Evolutionary conservation across 1,140 invertebrate species (phyloP).

Genomic region (Lepidurus apus): DNA sequence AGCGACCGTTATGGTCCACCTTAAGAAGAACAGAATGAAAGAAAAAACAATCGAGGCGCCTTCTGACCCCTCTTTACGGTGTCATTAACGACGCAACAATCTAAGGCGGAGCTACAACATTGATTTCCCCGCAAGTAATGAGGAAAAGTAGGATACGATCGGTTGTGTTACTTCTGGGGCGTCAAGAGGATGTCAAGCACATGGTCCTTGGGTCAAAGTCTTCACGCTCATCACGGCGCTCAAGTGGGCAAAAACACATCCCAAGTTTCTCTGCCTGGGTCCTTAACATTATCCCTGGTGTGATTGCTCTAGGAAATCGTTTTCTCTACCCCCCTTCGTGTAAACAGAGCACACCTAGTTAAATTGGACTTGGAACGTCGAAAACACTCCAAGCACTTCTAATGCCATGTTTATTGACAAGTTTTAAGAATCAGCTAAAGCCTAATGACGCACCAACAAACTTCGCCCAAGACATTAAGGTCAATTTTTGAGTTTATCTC

Average conservation of each 20-base stretch:
- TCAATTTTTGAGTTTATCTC: too few relatives aligned
- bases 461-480: too few relatives aligned
- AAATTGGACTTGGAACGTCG: too few relatives aligned
- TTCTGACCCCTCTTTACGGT: not conserved
- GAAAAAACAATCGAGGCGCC: too few relatives aligned
- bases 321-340: not conserved
- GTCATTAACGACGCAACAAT: not conserved
- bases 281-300: not conserved
- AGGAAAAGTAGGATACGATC: slow-evolving; percentile 3
- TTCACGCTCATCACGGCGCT: not conserved
- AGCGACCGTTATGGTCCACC: too few relatives aligned
- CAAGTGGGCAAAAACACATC: slow-evolving; percentile 9
- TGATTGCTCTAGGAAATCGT: not conserved
- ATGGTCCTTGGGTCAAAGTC: not conserved
- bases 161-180: not conserved
- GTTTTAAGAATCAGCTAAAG: too few relatives aligned
- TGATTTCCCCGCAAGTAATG: not conserved
- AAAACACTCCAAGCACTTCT: too few relatives aligned
- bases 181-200: not conserved
- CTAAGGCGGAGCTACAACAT: not conserved
- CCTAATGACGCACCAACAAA: too few relatives aligned
- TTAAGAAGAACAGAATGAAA: too few relatives aligned
- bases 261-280: not conserved
- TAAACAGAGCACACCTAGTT: too few relatives aligned
- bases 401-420: too few relatives aligned